These are phyloP conservation scores for Ernsta delagoae DNA, from an alignment of 2,888 invertebrate species.

Conservation along the genomic window DNA sequence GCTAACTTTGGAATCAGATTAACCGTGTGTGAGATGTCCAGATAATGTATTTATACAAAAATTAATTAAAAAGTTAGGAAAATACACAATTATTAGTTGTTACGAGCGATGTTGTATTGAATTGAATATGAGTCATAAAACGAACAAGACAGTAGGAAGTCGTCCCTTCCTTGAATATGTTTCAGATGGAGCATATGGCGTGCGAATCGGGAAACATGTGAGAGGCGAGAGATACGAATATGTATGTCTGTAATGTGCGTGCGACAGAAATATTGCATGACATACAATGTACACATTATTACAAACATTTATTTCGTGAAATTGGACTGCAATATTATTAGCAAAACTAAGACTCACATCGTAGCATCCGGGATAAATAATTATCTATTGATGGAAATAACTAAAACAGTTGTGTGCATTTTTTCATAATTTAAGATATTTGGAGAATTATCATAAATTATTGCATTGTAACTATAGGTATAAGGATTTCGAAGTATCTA, in stretches of 20 bases:
- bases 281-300: neutral
- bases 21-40: too few species aligned
- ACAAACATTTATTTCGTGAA: neutral
- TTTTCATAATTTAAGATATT: too few species aligned
- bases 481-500: too few species aligned
- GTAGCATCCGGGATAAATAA: too few species aligned
- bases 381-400: too few species aligned
- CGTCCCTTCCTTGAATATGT: conserved; percentile 28
- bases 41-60: too few species aligned
- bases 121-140: conserved; percentile 13
- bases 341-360: neutral
- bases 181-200: conserved; percentile 26
- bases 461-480: too few species aligned
- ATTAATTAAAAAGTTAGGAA: too few species aligned
- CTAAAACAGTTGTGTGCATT: too few species aligned
- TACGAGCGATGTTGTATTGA: conserved; percentile 7
- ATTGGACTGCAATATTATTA: neutral
- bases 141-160: conserved; percentile 20
- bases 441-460: too few species aligned
- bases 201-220: conserved; percentile 29
- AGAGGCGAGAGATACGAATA: neutral
- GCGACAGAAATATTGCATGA: conserved; percentile 13
- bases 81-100: conserved; percentile 19
- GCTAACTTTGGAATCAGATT: too few species aligned
- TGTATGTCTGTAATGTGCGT: conserved; percentile 15